These are phyloP conservation scores for Monochamus alternatus DNA, from an alignment of 2,888 invertebrate species.

Conservation along the genomic window DNA sequence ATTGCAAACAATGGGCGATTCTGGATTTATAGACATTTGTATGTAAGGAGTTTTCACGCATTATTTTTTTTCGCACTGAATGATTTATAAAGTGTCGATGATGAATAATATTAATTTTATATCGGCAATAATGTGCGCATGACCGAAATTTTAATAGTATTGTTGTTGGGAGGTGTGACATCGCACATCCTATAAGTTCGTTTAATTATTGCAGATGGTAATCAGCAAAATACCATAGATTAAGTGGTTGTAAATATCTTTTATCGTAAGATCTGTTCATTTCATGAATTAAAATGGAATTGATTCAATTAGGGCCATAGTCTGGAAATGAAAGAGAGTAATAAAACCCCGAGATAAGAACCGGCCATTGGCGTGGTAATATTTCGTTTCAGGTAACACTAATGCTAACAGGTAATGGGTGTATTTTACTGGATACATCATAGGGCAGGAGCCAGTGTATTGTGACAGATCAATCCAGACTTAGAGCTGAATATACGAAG, in stretches of 20 bases:
- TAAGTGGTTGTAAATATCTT: neutral
- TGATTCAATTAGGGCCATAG: no score
- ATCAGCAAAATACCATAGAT: constrained; percentile 1
- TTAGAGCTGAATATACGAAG: no score
- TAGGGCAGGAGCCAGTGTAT: no score
- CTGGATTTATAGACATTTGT: constrained; percentile 33
- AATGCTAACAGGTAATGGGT: no score
- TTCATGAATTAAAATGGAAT: no score
- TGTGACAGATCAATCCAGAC: no score
- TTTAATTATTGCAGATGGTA: constrained; percentile 1
- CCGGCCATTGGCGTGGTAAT: no score
- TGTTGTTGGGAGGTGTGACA: neutral
- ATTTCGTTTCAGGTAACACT: no score
- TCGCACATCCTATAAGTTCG: neutral
- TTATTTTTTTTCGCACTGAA: neutral
- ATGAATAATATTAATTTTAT: constrained; percentile 2
- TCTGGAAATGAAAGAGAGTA: no score
- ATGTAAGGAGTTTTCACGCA: constrained; percentile 10
- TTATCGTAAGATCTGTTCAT: neutral
- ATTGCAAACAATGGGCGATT: constrained; percentile 32
- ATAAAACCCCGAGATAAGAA: no score
- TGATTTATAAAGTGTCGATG: neutral
- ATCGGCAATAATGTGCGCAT: neutral
- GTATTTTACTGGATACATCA: no score
- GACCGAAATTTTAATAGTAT: constrained; percentile 5